phyloP scores from a whole-genome alignment of 2,888 invertebrate species.

The Acheta domesticus region DNA sequence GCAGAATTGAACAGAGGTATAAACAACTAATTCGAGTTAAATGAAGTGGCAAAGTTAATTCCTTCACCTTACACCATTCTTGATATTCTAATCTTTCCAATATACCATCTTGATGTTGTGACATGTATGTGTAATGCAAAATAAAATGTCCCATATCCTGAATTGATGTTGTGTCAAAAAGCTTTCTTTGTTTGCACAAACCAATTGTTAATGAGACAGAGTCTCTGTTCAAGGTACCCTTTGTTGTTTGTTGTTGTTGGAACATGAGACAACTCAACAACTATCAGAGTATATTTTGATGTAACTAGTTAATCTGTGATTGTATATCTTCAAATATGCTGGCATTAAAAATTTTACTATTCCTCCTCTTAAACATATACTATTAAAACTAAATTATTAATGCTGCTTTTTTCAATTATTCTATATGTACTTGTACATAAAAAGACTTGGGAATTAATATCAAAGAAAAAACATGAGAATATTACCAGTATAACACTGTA shows the following conservation, averaged over 20 bases:
- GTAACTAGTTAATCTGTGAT: neutral
- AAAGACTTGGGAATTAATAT: no score
- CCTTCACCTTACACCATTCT: no score
- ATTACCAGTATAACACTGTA: no score
- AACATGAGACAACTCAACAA: neutral
- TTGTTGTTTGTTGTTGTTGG: slow-evolving; percentile 6
- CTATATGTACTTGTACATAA: no score
- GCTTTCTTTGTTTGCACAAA: slow-evolving; percentile 2
- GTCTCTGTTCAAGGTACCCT: neutral
- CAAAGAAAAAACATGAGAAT: no score
- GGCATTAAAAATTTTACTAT: neutral
- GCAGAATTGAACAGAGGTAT: no score
- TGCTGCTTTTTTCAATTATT: no score
- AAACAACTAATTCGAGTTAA: no score
- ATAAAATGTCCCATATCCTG: neutral
- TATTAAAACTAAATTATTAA: neutral
- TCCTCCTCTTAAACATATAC: neutral
- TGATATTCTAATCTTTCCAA: neutral
- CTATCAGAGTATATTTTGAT: slow-evolving; percentile 4
- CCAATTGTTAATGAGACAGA: slow-evolving; percentile 1
- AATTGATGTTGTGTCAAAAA: slow-evolving; percentile 1
- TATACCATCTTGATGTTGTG: slow-evolving; percentile 18
- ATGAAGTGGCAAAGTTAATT: no score
- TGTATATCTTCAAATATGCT: neutral
- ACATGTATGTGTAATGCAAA: neutral